Conservation (phyloP, 2,888 invertebrate genomes). For the Xestia ashworthii region DNA sequence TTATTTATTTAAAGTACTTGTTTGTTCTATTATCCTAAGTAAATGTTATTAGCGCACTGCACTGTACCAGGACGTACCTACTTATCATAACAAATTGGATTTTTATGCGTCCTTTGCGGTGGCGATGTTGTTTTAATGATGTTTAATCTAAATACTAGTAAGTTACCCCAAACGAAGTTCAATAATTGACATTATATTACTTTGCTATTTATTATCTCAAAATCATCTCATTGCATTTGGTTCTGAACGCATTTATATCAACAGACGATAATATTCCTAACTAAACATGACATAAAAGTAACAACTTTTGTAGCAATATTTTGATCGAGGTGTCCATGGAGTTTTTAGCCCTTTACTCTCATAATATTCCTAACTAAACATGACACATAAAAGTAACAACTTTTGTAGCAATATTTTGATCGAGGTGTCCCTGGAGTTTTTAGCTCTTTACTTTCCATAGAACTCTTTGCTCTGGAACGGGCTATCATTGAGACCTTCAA, state of each 20-base stretch:
- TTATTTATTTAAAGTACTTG: slow-evolving; percentile 1
- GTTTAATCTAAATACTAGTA: background rate
- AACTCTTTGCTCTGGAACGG: background rate
- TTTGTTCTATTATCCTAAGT: background rate
- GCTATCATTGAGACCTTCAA: background rate
- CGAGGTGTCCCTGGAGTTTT: background rate
- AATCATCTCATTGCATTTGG: background rate
- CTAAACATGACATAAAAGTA: background rate
- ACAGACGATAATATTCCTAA: background rate
- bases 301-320: no score
- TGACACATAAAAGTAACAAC: background rate
- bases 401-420: background rate
- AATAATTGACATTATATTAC: background rate
- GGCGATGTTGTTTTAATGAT: background rate
- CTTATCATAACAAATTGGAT: background rate
- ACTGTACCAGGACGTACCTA: no score
- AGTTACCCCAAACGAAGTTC: background rate
- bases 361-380: no score
- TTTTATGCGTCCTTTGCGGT: background rate
- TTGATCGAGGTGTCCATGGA: no score
- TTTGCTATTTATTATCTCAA: background rate
- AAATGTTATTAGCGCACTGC: background rate
- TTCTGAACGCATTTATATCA: background rate
- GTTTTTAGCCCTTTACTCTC: no score
- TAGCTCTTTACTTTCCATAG: background rate